Percentiles rank a stretch among this genome's conserved stretches.
phyloP scores from a whole-genome alignment of 2,888 invertebrate genomes.

The Pherbina coryleti region DNA sequence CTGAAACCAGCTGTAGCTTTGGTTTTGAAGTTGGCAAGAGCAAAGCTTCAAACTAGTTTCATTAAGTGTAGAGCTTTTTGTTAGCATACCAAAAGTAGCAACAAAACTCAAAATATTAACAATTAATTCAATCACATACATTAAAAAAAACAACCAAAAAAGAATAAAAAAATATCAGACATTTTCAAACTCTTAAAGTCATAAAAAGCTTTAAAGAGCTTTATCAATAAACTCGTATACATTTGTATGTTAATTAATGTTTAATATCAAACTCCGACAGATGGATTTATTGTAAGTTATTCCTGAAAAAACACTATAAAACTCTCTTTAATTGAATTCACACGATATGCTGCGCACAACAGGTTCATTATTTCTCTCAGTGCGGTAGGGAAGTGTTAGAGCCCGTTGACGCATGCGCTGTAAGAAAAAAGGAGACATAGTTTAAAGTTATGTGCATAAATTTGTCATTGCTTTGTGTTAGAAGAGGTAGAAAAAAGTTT shows the following conservation, averaged over 20 bases:
- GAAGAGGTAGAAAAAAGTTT: too few species aligned
- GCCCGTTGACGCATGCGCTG: slow-evolving; percentile 20
- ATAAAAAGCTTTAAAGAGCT: not conserved
- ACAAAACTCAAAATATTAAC: not conserved
- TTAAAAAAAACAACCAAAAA: not conserved
- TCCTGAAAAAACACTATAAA: too few species aligned
- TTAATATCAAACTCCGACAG: not conserved
- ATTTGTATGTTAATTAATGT: too few species aligned
- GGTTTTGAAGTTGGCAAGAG: slow-evolving; percentile 30
- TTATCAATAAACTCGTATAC: not conserved
- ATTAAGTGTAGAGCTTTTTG: slow-evolving; percentile 17
- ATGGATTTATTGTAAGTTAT: not conserved
- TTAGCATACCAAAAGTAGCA: not conserved
- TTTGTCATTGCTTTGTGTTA: too few species aligned
- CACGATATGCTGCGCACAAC: slow-evolving; percentile 34
- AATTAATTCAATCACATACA: not conserved
- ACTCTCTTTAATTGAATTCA: slow-evolving; percentile 23
- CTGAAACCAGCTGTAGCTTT: slow-evolving; percentile 48
- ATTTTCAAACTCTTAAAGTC: not conserved
- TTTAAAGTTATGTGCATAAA: not conserved
- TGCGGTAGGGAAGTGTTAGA: slow-evolving; percentile 13
- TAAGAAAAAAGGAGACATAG: not conserved
- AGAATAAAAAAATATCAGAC: not conserved
- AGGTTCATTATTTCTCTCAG: slow-evolving; percentile 6
- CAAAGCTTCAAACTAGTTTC: slow-evolving; percentile 31